Percentiles rank a stretch among this genome's conserved stretches.
phyloP scores from a whole-genome alignment of 2,797 vertebrate species.

The Todus mexicanus region DNA sequence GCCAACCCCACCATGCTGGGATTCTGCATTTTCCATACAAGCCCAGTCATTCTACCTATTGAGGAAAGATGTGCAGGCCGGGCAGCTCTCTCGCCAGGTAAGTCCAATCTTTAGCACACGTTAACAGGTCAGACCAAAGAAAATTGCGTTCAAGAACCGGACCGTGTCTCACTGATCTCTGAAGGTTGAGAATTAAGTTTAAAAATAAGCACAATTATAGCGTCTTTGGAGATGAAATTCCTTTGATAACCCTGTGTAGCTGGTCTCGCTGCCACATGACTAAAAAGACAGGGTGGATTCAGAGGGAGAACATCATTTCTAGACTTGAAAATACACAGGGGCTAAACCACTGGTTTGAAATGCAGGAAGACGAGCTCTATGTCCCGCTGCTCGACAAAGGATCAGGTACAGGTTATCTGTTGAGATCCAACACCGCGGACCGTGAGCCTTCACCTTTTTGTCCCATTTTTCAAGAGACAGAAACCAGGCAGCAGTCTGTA shows the following conservation, averaged over 20 bases:
- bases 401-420: background rate
- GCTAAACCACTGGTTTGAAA: background rate
- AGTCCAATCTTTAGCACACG: background rate
- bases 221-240: background rate
- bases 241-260: background rate
- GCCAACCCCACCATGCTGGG: background rate
- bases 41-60: background rate
- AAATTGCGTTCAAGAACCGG: background rate
- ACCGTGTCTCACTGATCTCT: background rate
- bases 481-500: background rate
- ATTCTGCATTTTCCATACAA: background rate
- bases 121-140: background rate
- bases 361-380: background rate
- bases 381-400: background rate
- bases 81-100: background rate
- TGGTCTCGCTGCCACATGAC: background rate
- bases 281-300: background rate
- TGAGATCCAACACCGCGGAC: background rate
- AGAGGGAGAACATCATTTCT: background rate
- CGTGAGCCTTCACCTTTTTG: rapidly evolving
- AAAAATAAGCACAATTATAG: background rate
- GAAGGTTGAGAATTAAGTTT: background rate
- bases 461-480: background rate
- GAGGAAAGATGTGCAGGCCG: background rate
- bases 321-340: background rate